Percentiles rank a stretch among this genome's conserved stretches.
Conservation (phyloP, 2,797 vertebrate genomes). For the Margarornis squamiger region DNA sequence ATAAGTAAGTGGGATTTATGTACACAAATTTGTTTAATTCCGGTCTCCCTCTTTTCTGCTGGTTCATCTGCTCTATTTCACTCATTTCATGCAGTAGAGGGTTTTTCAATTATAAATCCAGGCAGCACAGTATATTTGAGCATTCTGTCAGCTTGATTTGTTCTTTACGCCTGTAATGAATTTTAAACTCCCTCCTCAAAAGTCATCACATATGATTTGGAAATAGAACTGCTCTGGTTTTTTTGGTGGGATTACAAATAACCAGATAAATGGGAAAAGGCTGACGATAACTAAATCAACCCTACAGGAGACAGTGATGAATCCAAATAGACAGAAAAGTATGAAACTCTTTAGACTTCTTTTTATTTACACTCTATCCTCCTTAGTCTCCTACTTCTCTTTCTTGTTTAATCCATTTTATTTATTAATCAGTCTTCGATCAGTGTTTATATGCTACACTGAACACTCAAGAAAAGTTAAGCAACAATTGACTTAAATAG, state of each 20-base stretch:
- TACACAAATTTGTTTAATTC: slow-evolving; percentile 63
- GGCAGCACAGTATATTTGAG: slow-evolving; percentile 41
- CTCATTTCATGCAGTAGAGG: slow-evolving; percentile 64
- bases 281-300: background rate
- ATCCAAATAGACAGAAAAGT: background rate
- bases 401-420: background rate
- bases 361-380: background rate
- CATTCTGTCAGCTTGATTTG: slow-evolving; percentile 61
- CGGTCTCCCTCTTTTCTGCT: slow-evolving; percentile 35
- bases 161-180: slow-evolving; percentile 50
- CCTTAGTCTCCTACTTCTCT: background rate
- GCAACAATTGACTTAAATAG: background rate
- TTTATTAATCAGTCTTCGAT: background rate
- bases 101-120: slow-evolving; percentile 66
- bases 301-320: background rate
- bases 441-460: background rate
- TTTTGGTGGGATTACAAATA: background rate
- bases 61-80: slow-evolving; percentile 54
- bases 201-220: background rate
- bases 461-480: background rate
- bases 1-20: slow-evolving; percentile 51
- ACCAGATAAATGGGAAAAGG: background rate
- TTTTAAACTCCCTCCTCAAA: slow-evolving; percentile 52
- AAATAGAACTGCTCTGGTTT: background rate
- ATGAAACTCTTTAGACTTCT: background rate